Evolutionary conservation across 53 echinoderm and acorn worm genomes (phyloP).

Genomic region (Echinometra lucunter): DNA sequence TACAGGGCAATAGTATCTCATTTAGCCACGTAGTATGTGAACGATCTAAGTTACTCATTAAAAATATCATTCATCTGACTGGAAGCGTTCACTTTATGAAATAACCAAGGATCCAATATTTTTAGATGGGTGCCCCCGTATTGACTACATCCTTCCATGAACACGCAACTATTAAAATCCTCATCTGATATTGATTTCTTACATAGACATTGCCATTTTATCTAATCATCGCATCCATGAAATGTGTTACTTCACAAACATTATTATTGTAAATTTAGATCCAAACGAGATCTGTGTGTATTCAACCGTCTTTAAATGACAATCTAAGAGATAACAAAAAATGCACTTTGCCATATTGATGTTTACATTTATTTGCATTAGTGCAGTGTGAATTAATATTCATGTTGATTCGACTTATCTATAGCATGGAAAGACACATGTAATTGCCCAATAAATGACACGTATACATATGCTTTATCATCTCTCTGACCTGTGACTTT

Average conservation of each 20-base stretch:
- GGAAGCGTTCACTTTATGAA: background rate
- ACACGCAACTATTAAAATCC: background rate
- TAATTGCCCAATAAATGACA: constrained; percentile 25
- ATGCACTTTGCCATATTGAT: background rate
- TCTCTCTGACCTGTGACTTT: background rate
- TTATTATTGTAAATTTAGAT: background rate
- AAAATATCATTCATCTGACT: no score
- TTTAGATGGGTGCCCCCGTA: no score
- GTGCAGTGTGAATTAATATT: background rate
- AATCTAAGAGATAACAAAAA: background rate
- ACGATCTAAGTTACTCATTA: no score
- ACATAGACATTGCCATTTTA: background rate
- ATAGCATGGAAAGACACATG: background rate
- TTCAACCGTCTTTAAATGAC: background rate
- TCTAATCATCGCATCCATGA: background rate
- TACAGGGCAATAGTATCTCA: background rate
- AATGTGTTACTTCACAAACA: background rate
- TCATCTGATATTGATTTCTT: background rate
- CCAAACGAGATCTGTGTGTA: background rate
- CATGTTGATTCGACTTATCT: constrained; percentile 9
- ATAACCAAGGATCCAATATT: no score
- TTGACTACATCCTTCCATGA: background rate
- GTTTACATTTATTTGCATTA: background rate
- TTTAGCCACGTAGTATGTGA: background rate
- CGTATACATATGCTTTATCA: background rate